Base-by-base conservation (phyloP, 2,888 invertebrate species). In the Volucella inflata region DNA sequence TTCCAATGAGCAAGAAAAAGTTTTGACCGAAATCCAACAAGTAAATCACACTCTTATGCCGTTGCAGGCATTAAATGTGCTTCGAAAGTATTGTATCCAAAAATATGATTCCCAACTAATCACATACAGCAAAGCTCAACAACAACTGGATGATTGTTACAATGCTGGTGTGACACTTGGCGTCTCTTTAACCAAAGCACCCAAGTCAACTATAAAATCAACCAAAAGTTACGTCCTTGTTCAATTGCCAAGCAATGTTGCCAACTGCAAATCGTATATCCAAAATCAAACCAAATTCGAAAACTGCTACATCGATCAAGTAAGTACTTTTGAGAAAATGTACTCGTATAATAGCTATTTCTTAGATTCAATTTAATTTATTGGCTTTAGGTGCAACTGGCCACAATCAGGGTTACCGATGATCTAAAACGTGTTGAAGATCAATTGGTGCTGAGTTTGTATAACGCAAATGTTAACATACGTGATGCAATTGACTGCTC, bases 21-120 rank as follows among this genome's bases (percentile, higher is more conserved):
- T 57, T 8, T 2, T 57, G 38, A 0, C 2, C 0, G 57, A 57
- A 40, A 57, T 57, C 14, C 14, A 40, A 3, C 57, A 14, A 57
- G 57, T 40, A 16, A 57, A 57, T 57, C 14, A 16, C 11, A 57
- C 57, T 14, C 40, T 57, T 8, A 40, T 57, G 57, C 57, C 57
- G 16, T 8, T 40, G 40, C 57, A 57, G 8, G 57, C 57, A n/a
- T 11, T 48, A 6, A 2, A 2, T 8, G 8, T 48, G 48, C 10
- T 2, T 48, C 12, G 48, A 8, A 48, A 48, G 14, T n/a, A 48
- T n/a, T 48, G 48, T 14, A 40, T 40, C 40, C 57, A 57, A 57
- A 57, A 57, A 14, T 57, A 40, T 6, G 57, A 40, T 40, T 38
- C 38, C 14, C 16, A 57, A 11, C n/a, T 57, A 0, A 16, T 40